Evolutionary conservation across 2,797 vertebrate species (phyloP).

Genomic region (Malurus splendens): DNA sequence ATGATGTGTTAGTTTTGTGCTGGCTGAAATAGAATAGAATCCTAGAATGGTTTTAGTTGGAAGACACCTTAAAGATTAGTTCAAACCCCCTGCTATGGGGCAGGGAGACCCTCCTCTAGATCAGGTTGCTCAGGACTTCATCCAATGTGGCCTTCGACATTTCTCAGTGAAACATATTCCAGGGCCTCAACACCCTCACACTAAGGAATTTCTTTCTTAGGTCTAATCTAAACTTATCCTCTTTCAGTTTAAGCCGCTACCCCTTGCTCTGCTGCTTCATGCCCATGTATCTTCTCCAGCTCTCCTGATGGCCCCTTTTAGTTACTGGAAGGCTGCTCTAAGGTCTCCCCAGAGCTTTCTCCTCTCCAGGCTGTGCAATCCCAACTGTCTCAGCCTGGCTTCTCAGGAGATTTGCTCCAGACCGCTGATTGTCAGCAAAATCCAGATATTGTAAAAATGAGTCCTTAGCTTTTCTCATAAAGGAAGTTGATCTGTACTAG

Average conservation of each 20-base stretch:
- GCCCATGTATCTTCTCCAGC: fast-evolving
- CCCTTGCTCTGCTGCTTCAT: fast-evolving
- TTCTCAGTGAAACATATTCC: not conserved
- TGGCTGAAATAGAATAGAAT: not conserved
- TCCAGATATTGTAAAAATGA: not conserved
- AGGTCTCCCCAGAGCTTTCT: not conserved
- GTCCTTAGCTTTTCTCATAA: not conserved
- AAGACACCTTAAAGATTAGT: not conserved
- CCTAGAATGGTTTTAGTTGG: not conserved
- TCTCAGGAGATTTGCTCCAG: not conserved
- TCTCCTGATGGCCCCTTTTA: not conserved
- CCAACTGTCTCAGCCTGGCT: not conserved
- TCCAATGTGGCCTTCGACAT: not conserved
- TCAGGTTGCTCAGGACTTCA: not conserved
- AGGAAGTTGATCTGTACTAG: not conserved
- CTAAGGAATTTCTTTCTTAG: not conserved
- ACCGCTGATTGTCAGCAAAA: not conserved
- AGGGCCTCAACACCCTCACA: not conserved
- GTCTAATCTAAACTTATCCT: not conserved
- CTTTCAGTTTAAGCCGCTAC: not conserved
- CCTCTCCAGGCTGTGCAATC: not conserved
- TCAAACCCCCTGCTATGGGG: fast-evolving
- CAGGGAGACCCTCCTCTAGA: not conserved
- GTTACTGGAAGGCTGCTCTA: not conserved
- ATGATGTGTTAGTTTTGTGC: not conserved